Evolutionary conservation across 2,113 vertebrate genomes (phyloP), one percentile per base, ranked within the genome.

Genomic region (Tretioscincus oriximinensis): DNA sequence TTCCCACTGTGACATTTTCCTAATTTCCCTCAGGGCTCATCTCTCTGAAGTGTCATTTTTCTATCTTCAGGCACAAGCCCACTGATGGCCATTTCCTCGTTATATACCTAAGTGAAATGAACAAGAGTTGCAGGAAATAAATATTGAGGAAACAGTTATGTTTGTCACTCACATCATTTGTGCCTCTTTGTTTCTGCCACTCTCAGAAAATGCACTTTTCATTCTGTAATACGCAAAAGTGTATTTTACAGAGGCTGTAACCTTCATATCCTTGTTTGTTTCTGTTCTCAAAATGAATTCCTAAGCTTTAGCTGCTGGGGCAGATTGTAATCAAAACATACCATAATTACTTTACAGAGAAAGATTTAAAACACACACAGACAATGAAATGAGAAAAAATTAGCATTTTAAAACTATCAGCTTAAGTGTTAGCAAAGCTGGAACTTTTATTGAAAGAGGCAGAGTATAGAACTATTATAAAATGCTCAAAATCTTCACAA

Each of bases 1-100:
- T 31, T 76, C 73, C 80, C 51, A 45, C 80, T 76, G 35, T 61
- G 80, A 81, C n/a, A 81, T 61, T 75, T 12, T 76, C 65, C 47
- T 68, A 22, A 68, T 81, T 81, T 69, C 64, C 65, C 69, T 68
- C 45, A 80, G 73, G 73, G 51, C 65, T 29, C 12, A 29, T n/a
- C 51, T 76, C 51, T 76, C 35, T 76, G 65, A 76, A 81, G 73
- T 60, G 51, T 61, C 51, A 75, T 81, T 81, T 73, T 74, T 28
- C 65, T 47, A 26, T 81, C 73, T 76, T 61, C n/a, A 47, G 73
- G 66, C 31, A 76, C 35, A 69, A 58, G 73, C 64, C 64, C 41
- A 45, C 51, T 35, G 6, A 60, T 66, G 45, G 65, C 20, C 26
- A 60, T 69, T 61, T 76, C 64, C 76, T 60, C 24, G 68, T 31